These are phyloP conservation scores for Anoplophora glabripennis DNA, from an alignment of 1,140 invertebrate genomes.

Conservation along the genomic window DNA sequence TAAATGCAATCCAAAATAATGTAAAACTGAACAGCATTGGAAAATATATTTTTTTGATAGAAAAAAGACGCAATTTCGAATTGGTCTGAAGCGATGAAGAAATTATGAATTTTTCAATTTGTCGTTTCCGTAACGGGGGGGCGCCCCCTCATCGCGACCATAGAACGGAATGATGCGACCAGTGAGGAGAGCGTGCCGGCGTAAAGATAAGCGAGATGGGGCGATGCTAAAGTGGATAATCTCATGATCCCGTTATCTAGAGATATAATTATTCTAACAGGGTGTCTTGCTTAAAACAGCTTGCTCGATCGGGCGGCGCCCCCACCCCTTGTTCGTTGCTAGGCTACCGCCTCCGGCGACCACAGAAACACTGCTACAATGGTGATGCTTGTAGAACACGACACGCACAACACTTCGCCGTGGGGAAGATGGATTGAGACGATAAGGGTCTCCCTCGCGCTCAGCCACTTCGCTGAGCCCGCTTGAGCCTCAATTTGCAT, in stretches of 20 bases:
- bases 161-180: not conserved
- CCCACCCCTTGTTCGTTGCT: slow-evolving; percentile 41
- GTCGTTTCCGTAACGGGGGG: too few species aligned
- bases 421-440: slow-evolving; percentile 48
- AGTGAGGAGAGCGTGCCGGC: slow-evolving; percentile 47
- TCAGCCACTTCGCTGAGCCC: too few species aligned
- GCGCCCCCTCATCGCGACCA: too few species aligned
- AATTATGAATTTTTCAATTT: too few species aligned
- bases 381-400: slow-evolving; percentile 50
- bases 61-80: too few species aligned
- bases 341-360: slow-evolving; percentile 45
- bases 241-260: slow-evolving; percentile 50
- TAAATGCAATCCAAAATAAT: too few species aligned
- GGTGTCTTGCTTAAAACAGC: slow-evolving; percentile 51
- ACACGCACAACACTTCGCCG: slow-evolving; percentile 45
- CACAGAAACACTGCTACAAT: slow-evolving; percentile 49
- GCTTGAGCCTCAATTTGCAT: too few species aligned
- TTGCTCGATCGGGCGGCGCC: slow-evolving; percentile 43
- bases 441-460: slow-evolving; percentile 44
- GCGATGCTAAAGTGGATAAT: slow-evolving; percentile 49
- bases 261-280: slow-evolving; percentile 51
- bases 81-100: too few species aligned
- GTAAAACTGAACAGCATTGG: too few species aligned
- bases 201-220: slow-evolving; percentile 46
- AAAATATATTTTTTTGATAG: too few species aligned